Evolutionary conservation across 2,113 vertebrate species (phyloP), one percentile per base, ranked within the genome.

Genomic region (Prinia subflava): DNA sequence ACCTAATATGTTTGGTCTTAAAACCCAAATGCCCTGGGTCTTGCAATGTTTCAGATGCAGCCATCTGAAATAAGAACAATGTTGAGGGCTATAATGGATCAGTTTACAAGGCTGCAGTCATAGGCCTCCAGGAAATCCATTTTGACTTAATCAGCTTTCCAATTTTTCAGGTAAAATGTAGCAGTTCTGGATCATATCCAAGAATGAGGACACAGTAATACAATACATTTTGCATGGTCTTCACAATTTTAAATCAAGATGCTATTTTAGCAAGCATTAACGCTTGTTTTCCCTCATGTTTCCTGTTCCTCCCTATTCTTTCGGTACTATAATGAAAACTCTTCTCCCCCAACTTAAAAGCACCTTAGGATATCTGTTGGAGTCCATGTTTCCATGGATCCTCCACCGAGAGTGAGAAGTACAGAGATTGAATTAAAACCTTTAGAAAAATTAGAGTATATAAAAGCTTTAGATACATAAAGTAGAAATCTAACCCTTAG

Each of bases 111-210:
- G 33, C 90, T 94, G 84, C 73, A 94, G 79, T 85, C 82, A 81
- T 22, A 94, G 91, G 90, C 62, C 91, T 96, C 78, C 60, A 90
- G 67, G 71, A 96, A 96, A 97, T 93, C 59, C 64, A 92, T 96
- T 96, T 92, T 91, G 87, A 95, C 83, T 94, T 96, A 95, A 96
- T 95, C 87, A 94, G 77, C 87, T 96, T 96, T 95, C 65, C 92
- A 84, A 79, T 94, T 94, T 86, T 95, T 90, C 41, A 77, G 68
- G 77, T 91, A 95, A 94, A 97, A 94, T 87, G 77, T 46, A 93
- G 68, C 88, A 87, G n/a, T 94, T 94, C 62, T 96, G 95, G 93
- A 95, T 59, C 67, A 89, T 33, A 91, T 52, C 94, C 95, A 94
- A 79, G 68, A 89, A 88, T 52, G 74, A 90, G 71, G 81, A 92